These are phyloP conservation scores for Cryptophagus acutangulus DNA, from an alignment of 2,888 invertebrate genomes.

Conservation along the genomic window DNA sequence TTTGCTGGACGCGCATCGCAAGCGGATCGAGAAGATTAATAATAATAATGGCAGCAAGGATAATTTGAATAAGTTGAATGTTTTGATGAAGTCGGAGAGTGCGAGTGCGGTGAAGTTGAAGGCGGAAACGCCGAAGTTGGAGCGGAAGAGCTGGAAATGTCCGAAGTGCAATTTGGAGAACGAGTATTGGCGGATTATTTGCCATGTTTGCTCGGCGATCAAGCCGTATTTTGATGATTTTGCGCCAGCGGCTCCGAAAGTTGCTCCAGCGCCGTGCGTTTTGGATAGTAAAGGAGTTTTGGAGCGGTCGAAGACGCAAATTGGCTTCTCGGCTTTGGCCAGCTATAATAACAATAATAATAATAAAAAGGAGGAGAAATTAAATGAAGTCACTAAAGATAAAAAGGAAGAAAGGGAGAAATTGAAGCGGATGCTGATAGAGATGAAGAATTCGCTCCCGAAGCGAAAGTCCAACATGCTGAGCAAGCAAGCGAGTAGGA, in stretches of 20 bases:
- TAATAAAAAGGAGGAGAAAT: constrained; percentile 31
- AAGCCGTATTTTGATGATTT: constrained; percentile 49
- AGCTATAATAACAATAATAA: constrained; percentile 33
- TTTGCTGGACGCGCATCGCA: constrained; percentile 34
- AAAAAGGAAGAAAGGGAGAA: constrained; percentile 55
- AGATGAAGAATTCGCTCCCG: constrained; percentile 72
- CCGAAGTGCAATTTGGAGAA: constrained; percentile 58
- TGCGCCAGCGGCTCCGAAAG: constrained; percentile 20
- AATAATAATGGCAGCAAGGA: constrained; percentile 28
- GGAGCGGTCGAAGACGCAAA: constrained; percentile 46
- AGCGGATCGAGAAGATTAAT: constrained; percentile 36
- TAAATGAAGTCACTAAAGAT: constrained; percentile 35
- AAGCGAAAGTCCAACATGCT: constrained; percentile 48
- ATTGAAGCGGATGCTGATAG: constrained; percentile 67
- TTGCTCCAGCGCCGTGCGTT: constrained; percentile 19
- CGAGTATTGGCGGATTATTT: constrained; percentile 58
- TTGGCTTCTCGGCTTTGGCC: constrained; percentile 43
- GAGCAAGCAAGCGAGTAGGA: constrained; percentile 36
- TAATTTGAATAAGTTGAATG: constrained; percentile 23
- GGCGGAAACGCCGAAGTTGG: constrained; percentile 38
- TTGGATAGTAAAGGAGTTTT: constrained; percentile 29
- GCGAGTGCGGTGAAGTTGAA: constrained; percentile 39
- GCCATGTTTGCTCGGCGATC: constrained; percentile 56
- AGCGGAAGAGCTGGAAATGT: constrained; percentile 54
- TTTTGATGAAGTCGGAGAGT: constrained; percentile 46